Evolutionary conservation across 2,113 vertebrate species (phyloP), one percentile per base, ranked within the genome.

Genomic region (Ranitomeya imitator): DNA sequence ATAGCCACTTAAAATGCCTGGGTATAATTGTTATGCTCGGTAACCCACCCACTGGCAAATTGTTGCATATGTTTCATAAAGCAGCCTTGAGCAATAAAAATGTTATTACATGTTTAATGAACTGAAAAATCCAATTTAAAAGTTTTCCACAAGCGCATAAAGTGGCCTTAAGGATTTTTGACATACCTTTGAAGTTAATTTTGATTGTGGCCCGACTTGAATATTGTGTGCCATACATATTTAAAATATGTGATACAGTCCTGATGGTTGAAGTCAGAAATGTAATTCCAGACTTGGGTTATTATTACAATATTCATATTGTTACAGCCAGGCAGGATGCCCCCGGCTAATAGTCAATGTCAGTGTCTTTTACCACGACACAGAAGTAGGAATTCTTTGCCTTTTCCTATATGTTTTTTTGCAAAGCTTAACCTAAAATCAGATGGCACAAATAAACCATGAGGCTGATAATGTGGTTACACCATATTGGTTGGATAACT

Each of bases 101-200:
- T 31, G 11, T 45, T 85, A 45, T 69, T 86, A 77, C 11, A 76
- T 79, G 82, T 90, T 83, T 59, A 90, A 92, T 89, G 45, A 91
- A 84, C 26, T 86, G 60, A 71, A 86, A 90, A 91, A 90, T 89
- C 19, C 65, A 87, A 52, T 90, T 83, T 79, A 37, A 69, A 86
- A 87, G 19, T 54, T 88, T 90, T 90, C 0, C 77, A 1, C 54
- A 52, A 83, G 51, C 51, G 84, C 21, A 78, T 54, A 52, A 91
- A 23, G 21, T 78, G n/a, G n/a, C 76, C n/a, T 89, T 90, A 61
- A 90, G n/a, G 57, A 21, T 77, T 19, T 86, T 21, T 67, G 80
- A 79, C 26, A 90, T 91, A 85, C 85, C 83, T 87, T 90, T 78
- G 79, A 45, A 2, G 1, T 61, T 87, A 78, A 86, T 65, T 67